Base-by-base conservation (phyloP, 2,888 invertebrate species). In the Eupithecia subumbrata region DNA sequence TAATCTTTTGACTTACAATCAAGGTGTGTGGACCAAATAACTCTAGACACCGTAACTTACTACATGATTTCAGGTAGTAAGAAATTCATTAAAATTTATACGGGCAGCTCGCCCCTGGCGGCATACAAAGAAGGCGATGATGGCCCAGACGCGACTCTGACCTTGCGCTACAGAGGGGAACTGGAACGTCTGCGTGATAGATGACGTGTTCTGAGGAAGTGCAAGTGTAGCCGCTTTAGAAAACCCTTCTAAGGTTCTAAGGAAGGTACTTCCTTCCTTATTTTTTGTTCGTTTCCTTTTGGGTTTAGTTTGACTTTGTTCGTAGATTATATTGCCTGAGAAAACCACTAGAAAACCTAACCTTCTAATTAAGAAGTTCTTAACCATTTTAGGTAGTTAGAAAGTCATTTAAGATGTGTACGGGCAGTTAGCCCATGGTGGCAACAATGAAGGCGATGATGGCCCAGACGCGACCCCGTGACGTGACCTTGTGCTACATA, bases 361-460 rank as follows among this genome's bases (percentile, higher is more conserved):
- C 37, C 37, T 37, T 37, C 37, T 37, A 37, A 37, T 37, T 2
- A 7, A 7, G 5, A 37, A 37, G 37, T 37, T 37, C 7, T 37
- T n/a, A 52, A n/a, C 3, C 12, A 11, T n/a, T 52, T n/a, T 3
- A n/a, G 2, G 9, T 52, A 9, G n/a, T 52, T n/a, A 52, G n/a
- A 52, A 9, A 18, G n/a, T 52, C 52, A n/a, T 52, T n/a, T n/a
- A 8, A 52, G 9, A n/a, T 52, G 0, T n/a, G 9, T 8, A n/a
- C 0, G 18, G 2, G 9, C n/a, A n/a, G 9, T n/a, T 52, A 52
- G 2, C 52, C 52, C n/a, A 5, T 52, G n/a, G n/a, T 52, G n/a
- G 52, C 52, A 52, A 52, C 52, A 52, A n/a, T n/a, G n/a, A 22
- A 87, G 85, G 88, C 85, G 90, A 86, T 87, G 92, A 91, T 89